phyloP scores from a whole-genome alignment of 2,113 vertebrate genomes.

The Chionodraco myersi region DNA sequence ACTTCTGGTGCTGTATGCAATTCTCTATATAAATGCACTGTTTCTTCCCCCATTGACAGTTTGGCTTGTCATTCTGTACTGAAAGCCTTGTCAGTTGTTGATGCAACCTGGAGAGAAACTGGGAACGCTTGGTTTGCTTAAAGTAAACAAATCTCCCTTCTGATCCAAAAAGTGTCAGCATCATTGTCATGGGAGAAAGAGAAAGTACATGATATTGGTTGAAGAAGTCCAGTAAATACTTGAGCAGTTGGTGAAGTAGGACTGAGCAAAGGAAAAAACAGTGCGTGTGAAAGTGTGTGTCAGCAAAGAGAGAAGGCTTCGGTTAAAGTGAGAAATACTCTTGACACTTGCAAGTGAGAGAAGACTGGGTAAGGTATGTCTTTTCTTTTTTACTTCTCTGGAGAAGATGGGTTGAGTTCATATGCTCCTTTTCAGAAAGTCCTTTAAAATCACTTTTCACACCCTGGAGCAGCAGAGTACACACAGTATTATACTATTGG shows the following conservation, averaged over 20 bases:
- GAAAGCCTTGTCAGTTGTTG: slow-evolving; percentile 1
- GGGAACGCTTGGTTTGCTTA: neutral
- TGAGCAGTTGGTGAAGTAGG: neutral
- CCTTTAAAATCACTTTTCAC: slow-evolving; percentile 56
- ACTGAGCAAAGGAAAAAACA: neutral
- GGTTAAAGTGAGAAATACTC: slow-evolving; percentile 40
- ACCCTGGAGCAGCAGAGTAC: slow-evolving; percentile 55
- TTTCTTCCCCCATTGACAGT: neutral
- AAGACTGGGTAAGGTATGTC: slow-evolving; percentile 10
- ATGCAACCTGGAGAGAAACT: slow-evolving; percentile 4
- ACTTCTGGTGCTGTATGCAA: too few species aligned
- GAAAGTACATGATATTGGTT: neutral
- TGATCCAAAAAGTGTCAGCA: neutral
- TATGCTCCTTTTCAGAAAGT: slow-evolving; percentile 38
- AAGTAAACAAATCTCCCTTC: neutral
- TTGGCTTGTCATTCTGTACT: neutral
- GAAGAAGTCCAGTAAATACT: neutral
- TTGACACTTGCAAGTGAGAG: slow-evolving; percentile 40
- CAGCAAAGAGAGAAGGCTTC: slow-evolving; percentile 18
- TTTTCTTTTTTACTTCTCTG: neutral
- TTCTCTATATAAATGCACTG: too few species aligned
- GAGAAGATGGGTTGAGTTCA: slow-evolving; percentile 48
- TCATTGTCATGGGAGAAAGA: neutral
- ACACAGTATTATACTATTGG: slow-evolving; percentile 47
- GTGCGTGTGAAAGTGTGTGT: neutral